Conservation (phyloP, 1,140 invertebrate species). For the Rhagoletis pomonella region DNA sequence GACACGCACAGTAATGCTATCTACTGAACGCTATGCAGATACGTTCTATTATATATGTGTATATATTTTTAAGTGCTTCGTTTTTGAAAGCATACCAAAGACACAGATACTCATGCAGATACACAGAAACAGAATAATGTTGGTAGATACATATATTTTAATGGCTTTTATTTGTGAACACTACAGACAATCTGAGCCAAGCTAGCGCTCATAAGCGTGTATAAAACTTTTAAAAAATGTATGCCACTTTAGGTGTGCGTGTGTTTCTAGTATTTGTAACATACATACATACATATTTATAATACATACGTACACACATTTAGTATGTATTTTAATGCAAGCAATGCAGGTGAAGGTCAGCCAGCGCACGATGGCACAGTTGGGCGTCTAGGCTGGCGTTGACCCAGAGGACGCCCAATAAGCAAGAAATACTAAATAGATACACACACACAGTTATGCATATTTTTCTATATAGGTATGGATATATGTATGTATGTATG, state of each 20-base stretch:
- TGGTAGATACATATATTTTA: not conserved
- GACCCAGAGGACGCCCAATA: conserved; percentile 24
- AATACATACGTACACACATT: not conserved
- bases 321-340: conserved; percentile 14
- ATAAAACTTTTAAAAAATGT: not conserved
- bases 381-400: conserved; percentile 35
- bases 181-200: not conserved
- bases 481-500: too few species aligned
- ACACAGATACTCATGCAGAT: not conserved
- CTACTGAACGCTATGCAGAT: not conserved
- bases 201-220: not conserved
- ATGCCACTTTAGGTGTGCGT: not conserved
- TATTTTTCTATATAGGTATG: not conserved
- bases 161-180: not conserved
- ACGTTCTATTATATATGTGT: not conserved
- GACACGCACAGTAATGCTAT: not conserved
- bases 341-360: conserved; percentile 45
- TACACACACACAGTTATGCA: not conserved
- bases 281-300: not conserved
- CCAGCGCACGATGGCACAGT: conserved; percentile 24
- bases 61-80: not conserved
- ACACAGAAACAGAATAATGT: not conserved
- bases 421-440: not conserved
- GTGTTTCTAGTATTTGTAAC: not conserved
- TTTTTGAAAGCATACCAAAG: not conserved